Evolutionary conservation across 1,140 invertebrate species (phyloP), one percentile per base, ranked within the genome.

Genomic region (Leptopilina boulardi): DNA sequence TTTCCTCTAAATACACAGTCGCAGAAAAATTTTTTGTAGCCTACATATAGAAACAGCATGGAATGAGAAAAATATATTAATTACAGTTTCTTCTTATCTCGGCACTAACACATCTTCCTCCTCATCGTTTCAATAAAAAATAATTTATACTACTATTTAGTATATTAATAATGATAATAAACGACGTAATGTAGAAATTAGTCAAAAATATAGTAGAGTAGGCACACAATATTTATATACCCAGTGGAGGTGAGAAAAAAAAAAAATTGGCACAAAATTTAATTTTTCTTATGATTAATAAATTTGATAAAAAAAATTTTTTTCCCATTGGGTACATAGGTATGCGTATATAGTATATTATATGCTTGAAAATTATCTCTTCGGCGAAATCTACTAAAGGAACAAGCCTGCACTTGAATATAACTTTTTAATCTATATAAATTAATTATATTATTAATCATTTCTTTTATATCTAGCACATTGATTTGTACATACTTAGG

Each of bases 51-150:
- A 38, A 80, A 77, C 78, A 82, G 83, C 85, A 84, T 84, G 84
- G 79, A 83, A 85, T 82, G 79, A 79, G 79, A 75, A 78, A 84
- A 77, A 77, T 38, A 38, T 38, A 38, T 71, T 75, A 77, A 76
- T 77, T 75, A 77, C 70, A 80, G 59, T 79, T 77, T 78, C 75
- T 81, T 82, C 80, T 78, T 75, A 78, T 78, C 78, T 82, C 80
- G 77, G 83, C 83, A 84, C 83, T 84, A 74, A 80, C 59, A 80
- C 74, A 82, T 83, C 73, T 83, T 79, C 82, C 80, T 84, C 80
- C 79, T 38, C 34, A 38, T 38, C 34, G 34, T 38, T 82, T 80
- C 78, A 80, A 77, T 78, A 80, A 76, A 75, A 71, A 77, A 81
- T 75, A 38, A 51, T 51, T 51, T 51, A 51, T 4, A 5, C 18